Base-by-base conservation (phyloP, 2,797 vertebrate species). In the Mastacembelus armatus region DNA sequence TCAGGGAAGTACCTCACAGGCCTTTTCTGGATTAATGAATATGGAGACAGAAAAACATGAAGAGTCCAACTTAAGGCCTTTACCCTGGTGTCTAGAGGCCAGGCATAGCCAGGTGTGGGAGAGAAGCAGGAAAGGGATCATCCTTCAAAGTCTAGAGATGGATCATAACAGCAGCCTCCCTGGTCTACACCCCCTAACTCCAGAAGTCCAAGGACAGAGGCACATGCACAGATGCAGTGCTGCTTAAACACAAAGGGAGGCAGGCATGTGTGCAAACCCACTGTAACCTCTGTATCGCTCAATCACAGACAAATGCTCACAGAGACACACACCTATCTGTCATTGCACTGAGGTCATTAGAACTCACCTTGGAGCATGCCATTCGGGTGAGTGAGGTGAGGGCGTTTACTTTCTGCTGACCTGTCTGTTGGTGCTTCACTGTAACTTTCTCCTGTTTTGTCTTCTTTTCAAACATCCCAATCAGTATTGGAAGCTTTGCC, bases 301-400 rank as follows among this genome's bases (percentile, higher is more conserved):
- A 60, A 16, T 69, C 70, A 69, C 39, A 50, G 44, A 32, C 62
- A 49, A 71, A 62, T 8, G 15, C 50, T 44, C 40, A 18, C 38
- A 71, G 59, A 76, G 51, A 77, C 59, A 73, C 54, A 68, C 79
- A 74, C 78, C 77, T 45, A 73, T 83, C 81, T 87, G 72, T 84
- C 84, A 78, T 38, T 7, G 49, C 72, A 27, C 45, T 26, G 56
- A 81, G 76, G 79, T 86, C 75, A 80, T 86, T 80, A 84, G 74
- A 78, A 60, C 80, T 88, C 86, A 88, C 81, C 86, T 87, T 71
- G 81, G 83, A 85, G 80, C 75, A 83, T 82, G 80, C 83, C 74
- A 63, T 72, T 82, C 35, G 32, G 71, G 38, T 81, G 80, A 82
- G 75, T 59, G 62, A 81, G 69, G 66, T 52, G 77, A 80, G 80